Evolutionary conservation across 1,140 invertebrate genomes (phyloP), one percentile per base, ranked within the genome.

Genomic region (Aphelinus certus): DNA sequence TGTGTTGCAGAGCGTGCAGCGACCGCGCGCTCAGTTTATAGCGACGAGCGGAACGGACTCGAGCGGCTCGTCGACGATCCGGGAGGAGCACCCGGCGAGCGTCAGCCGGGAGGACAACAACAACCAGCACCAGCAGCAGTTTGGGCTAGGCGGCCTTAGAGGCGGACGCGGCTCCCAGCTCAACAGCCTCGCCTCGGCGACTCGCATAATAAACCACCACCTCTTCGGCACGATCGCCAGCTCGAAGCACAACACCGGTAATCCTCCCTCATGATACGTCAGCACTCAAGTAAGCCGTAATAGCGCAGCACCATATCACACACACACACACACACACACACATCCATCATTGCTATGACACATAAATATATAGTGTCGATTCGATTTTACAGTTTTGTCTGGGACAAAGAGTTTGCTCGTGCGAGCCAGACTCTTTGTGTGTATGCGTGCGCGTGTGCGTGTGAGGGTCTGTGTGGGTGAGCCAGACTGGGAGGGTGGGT

Each of bases 161-260:
- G 83, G 82, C 53, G 83, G 82, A 45, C 83, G 82, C 60, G 66
- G 81, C 7, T 65, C 79, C 2, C 91, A 74, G 43, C 91, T 92
- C 78, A 91, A 91, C 84, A 91, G 92, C 79, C 84, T 94, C 75
- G 92, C 90, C 77, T 92, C 92, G 74, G 92, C 93, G 70, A 92
- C 92, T 62, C 89, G 92, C 76, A 89, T 93, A 71, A 92, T 94
- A 81, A 94, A 94, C 86, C 92, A 94, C 80, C 93, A 93, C 87
- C 88, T 94, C 76, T 93, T 94, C 82, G 91, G 92, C 68, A 89
- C 89, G 80, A 85, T 89, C 68, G 88, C 88, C 79, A 86, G 88
- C 79, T 82, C 87, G 53, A 89, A 83, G 61, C 86, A 87, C 65
- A 81, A 83, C 74, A 82, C 81, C 71, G 83, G 84, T 85, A 83